Percentiles rank a stretch among this genome's conserved stretches.
These are phyloP conservation scores for Betta splendens DNA, from an alignment of 2,797 vertebrate species.

Conservation along the genomic window DNA sequence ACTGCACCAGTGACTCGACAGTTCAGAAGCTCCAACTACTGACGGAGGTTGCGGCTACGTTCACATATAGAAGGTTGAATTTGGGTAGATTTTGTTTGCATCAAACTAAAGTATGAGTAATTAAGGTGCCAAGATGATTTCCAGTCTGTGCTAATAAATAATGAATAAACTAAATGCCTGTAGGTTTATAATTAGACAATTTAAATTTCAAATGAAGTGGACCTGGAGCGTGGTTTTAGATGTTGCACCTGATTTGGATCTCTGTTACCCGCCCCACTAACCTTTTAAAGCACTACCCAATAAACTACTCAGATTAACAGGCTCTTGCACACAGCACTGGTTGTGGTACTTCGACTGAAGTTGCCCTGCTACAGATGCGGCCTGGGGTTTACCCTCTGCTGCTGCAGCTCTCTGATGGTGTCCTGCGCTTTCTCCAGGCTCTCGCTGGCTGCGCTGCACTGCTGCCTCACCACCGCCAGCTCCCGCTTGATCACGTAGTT, in stretches of 20 bases:
- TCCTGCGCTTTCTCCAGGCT: conserved; percentile 90
- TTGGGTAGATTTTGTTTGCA: no score
- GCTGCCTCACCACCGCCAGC: conserved; percentile 90
- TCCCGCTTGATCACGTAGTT: conserved; percentile 96
- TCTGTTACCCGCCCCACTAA: not conserved
- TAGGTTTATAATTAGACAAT: not conserved
- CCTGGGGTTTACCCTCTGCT: conserved; percentile 83
- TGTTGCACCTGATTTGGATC: not conserved
- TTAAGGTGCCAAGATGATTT: no score
- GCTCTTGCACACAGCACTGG: no score
- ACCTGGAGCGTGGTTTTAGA: no score
- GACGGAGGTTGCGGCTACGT: not conserved
- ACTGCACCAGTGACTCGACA: not conserved
- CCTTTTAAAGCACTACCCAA: not conserved
- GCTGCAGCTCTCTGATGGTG: conserved; percentile 90
- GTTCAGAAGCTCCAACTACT: not conserved
- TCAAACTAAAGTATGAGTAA: no score
- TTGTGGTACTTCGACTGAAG: no score
- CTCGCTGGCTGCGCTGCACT: conserved; percentile 86
- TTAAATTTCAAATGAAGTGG: no score
- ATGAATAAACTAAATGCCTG: not conserved
- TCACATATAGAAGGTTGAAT: no score
- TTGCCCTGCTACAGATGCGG: no score
- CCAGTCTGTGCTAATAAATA: not conserved
- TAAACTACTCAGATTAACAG: not conserved